Percentiles rank a stretch among this genome's conserved stretches.
Conservation (phyloP, 1,140 invertebrate genomes). For the Sweltsa coloradensis region DNA sequence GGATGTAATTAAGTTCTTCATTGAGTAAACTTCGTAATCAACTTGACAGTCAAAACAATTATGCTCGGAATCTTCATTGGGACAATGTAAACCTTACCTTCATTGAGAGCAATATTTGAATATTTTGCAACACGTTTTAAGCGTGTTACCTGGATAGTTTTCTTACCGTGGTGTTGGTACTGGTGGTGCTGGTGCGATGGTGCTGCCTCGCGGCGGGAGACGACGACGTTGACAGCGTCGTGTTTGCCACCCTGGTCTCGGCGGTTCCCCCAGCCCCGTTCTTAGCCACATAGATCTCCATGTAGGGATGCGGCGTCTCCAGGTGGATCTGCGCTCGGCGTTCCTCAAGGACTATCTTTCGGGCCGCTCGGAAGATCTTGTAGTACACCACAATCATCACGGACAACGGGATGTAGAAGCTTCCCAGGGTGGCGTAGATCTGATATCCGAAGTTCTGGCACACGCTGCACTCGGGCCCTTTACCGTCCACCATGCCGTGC, state of each 20-base stretch:
- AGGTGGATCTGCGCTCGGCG: conserved; percentile 71
- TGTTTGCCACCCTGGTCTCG: conserved; percentile 40
- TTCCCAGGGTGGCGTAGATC: conserved; percentile 79
- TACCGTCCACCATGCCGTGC: conserved; percentile 40
- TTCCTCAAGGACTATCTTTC: conserved; percentile 74
- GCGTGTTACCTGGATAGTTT: no score
- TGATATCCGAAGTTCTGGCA: conserved; percentile 81
- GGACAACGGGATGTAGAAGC: conserved; percentile 78
- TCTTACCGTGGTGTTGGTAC: conserved; percentile 55
- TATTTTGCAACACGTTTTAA: no score
- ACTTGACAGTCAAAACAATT: no score
- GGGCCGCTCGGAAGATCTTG: conserved; percentile 76
- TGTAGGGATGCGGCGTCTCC: conserved; percentile 53
- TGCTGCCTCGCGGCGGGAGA: conserved; percentile 28
- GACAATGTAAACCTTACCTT: no score
- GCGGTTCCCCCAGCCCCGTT: conserved; percentile 48
- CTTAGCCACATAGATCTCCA: conserved; percentile 50
- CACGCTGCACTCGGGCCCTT: conserved; percentile 55
- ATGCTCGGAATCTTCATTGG: no score
- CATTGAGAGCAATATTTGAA: no score
- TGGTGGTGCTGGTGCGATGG: conserved; percentile 38
- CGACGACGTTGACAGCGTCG: conserved; percentile 5
- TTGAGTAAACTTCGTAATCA: no score
- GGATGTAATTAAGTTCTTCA: no score
- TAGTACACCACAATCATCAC: conserved; percentile 86